These are phyloP conservation scores for Lumbricus terrestris DNA, from an alignment of 2,888 invertebrate species.

Conservation along the genomic window DNA sequence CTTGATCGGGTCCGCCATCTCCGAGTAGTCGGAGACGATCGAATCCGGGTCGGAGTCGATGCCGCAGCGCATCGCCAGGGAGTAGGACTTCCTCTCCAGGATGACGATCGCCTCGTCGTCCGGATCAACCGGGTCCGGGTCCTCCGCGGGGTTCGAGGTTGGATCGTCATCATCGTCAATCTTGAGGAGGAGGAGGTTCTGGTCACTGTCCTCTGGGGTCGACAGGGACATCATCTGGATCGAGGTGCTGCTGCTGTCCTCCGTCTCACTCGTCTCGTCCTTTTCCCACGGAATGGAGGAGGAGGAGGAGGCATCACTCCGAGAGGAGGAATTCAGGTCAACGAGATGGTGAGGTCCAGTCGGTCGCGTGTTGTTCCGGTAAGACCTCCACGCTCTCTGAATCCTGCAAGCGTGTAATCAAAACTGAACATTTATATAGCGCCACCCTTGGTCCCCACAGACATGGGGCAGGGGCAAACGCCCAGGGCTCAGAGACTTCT, in stretches of 20 bases:
- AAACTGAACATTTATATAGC: background rate
- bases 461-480: no score
- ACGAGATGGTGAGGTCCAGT: background rate
- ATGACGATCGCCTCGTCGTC: conserved; percentile 17
- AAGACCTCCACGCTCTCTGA: conserved; percentile 41
- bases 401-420: conserved; percentile 32
- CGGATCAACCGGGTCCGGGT: background rate
- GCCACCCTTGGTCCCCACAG: no score
- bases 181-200: background rate
- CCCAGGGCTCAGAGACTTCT: no score
- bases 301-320: conserved; percentile 26
- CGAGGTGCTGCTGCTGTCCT: conserved; percentile 24
- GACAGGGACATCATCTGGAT: conserved; percentile 27
- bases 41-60: conserved; percentile 39
- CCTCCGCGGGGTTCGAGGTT: background rate
- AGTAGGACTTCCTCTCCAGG: background rate
- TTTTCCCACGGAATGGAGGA: conserved; percentile 27
- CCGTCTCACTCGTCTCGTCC: conserved; percentile 29
- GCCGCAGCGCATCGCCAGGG: background rate
- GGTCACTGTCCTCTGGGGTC: background rate
- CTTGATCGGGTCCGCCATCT: conserved; percentile 46
- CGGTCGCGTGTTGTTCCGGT: conserved; percentile 17
- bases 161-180: background rate
- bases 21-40: conserved; percentile 51
- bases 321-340: background rate